A percentile compares a stretch with the other conserved stretches of the same genome.
Conservation (phyloP, 2,888 invertebrate species). For the Sinotaia quadrata region DNA sequence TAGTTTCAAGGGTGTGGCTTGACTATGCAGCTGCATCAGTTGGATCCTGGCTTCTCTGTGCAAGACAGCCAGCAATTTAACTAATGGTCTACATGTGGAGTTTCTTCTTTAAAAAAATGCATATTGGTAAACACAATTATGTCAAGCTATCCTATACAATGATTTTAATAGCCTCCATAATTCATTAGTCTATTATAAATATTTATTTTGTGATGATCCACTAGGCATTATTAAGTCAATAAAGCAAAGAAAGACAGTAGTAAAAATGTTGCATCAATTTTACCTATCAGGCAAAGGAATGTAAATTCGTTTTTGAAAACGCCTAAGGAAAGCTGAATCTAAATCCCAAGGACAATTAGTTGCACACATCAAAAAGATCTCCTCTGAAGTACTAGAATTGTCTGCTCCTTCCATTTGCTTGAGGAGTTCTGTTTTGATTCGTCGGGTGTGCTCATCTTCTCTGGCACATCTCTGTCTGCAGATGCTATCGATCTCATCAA, state of each 20-base stretch:
- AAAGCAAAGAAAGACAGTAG: no score
- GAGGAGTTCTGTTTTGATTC: slow-evolving; percentile 77
- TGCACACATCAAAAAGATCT: slow-evolving; percentile 75
- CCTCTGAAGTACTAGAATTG: slow-evolving; percentile 49
- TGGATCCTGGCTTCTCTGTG: slow-evolving; percentile 61
- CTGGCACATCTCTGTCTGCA: slow-evolving; percentile 74
- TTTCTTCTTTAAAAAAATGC: no score
- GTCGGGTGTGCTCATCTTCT: slow-evolving; percentile 75
- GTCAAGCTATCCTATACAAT: no score
- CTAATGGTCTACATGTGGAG: no score
- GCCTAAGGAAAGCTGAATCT: slow-evolving; percentile 76
- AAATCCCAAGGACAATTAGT: slow-evolving; percentile 80
- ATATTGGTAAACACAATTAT: no score
- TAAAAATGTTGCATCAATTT: neutral
- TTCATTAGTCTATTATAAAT: no score
- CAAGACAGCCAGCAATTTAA: no score
- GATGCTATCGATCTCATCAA: slow-evolving; percentile 78
- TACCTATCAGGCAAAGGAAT: slow-evolving; percentile 76
- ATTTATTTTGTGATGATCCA: no score
- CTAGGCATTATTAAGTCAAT: no score
- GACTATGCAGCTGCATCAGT: slow-evolving; percentile 65
- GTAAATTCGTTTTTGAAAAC: slow-evolving; percentile 77
- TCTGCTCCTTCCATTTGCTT: slow-evolving; percentile 74
- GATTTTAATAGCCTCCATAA: no score
- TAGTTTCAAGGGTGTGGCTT: slow-evolving; percentile 52